A percentile compares a stretch with the other conserved stretches of the same genome.
Evolutionary conservation across 2,113 vertebrate genomes (phyloP).

Genomic region (Solea solea): DNA sequence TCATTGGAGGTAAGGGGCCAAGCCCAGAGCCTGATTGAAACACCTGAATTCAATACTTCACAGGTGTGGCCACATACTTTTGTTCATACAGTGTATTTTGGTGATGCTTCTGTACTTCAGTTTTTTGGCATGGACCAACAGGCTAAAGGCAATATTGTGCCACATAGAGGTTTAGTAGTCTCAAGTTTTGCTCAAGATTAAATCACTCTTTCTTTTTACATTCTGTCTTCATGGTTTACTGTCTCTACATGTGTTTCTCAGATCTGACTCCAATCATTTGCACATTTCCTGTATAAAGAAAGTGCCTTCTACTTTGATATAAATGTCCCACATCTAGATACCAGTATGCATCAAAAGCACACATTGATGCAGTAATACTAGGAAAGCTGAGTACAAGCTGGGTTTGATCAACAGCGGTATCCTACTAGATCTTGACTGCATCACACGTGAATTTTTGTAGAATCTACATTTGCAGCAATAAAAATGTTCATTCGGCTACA

Average conservation of each 20-base stretch:
- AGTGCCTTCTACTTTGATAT: slow-evolving; percentile 22
- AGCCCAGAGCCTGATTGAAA: no score
- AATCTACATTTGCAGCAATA: neutral
- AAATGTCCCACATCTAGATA: neutral
- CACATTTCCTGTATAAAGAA: neutral
- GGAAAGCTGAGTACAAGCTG: slow-evolving; percentile 1
- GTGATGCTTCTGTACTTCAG: neutral
- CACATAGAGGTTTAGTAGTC: neutral
- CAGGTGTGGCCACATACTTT: no score
- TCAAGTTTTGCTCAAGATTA: neutral
- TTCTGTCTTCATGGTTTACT: neutral
- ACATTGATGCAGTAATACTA: slow-evolving; percentile 30
- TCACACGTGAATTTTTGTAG: slow-evolving; percentile 4
- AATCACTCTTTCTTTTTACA: neutral
- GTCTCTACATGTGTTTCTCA: neutral
- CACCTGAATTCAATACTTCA: no score
- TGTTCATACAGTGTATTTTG: neutral
- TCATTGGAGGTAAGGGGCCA: no score
- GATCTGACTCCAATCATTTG: neutral
- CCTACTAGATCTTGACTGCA: slow-evolving; percentile 8
- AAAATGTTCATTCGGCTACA: neutral
- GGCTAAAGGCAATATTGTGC: neutral
- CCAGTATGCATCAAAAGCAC: slow-evolving; percentile 6
- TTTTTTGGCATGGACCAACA: neutral
- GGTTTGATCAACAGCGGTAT: slow-evolving; percentile 41